Percentiles rank a stretch among this genome's conserved stretches.
Conservation (phyloP, 2,888 invertebrate genomes). For the Pharmacophagus antenor region DNA sequence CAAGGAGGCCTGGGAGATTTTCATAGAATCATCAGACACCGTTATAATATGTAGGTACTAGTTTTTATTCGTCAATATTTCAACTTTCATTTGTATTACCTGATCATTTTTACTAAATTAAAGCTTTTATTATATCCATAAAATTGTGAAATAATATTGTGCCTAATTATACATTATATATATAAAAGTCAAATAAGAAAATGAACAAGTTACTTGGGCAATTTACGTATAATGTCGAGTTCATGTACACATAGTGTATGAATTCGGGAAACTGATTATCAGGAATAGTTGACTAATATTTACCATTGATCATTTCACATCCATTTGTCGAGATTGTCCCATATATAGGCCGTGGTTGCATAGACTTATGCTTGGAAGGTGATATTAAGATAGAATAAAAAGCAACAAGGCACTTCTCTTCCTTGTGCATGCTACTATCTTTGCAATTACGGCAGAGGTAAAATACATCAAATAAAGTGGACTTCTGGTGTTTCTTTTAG, state of each 20-base stretch:
- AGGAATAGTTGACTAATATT: conserved; percentile 27
- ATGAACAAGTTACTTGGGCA: conserved; percentile 1
- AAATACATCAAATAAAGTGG: conserved; percentile 33
- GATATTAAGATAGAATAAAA: conserved; percentile 7
- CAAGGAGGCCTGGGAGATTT: conserved; percentile 45
- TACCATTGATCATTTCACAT: conserved; percentile 21
- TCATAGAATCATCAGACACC: conserved; percentile 48
- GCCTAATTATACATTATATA: background rate
- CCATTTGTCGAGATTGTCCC: conserved; percentile 16
- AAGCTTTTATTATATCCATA: conserved; percentile 15
- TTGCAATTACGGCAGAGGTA: conserved; percentile 32
- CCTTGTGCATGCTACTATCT: conserved; percentile 27
- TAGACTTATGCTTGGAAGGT: conserved; percentile 27
- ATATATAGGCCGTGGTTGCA: conserved; percentile 22
- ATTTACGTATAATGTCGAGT: conserved; percentile 9
- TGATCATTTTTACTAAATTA: conserved; percentile 13
- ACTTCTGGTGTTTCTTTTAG: conserved; percentile 69
- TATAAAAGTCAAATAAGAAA: background rate
- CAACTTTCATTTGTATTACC: conserved; percentile 29
- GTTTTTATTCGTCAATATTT: conserved; percentile 46
- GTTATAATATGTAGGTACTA: conserved; percentile 53
- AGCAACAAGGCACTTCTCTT: conserved; percentile 14
- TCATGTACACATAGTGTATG: conserved; percentile 30
- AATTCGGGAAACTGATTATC: conserved; percentile 22
- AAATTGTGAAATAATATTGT: conserved; percentile 9